These are phyloP conservation scores for Picathartes gymnocephalus DNA, from an alignment of 2,113 vertebrate species.

Conservation along the genomic window DNA sequence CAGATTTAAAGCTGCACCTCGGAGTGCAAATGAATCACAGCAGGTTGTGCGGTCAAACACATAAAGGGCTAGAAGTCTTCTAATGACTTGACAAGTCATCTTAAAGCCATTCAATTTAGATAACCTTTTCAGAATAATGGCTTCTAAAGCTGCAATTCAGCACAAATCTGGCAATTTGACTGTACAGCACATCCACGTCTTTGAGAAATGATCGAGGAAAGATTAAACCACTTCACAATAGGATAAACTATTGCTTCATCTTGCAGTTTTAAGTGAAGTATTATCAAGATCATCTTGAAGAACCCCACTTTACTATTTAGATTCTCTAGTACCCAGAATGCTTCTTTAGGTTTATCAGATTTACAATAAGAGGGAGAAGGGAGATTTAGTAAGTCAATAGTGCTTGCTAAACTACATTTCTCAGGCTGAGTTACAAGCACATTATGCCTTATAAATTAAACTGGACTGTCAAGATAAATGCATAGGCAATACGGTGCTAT, in stretches of 20 bases:
- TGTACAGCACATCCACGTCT: slow-evolving; percentile 40
- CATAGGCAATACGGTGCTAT: slow-evolving; percentile 50
- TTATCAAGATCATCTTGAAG: slow-evolving; percentile 51
- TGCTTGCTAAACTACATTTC: slow-evolving; percentile 64
- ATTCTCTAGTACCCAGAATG: slow-evolving; percentile 45
- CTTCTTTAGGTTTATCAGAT: slow-evolving; percentile 61
- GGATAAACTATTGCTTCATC: slow-evolving; percentile 58
- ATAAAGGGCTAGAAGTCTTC: slow-evolving; percentile 32
- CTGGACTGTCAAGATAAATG: slow-evolving; percentile 65
- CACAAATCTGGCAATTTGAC: slow-evolving; percentile 57
- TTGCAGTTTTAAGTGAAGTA: slow-evolving; percentile 45
- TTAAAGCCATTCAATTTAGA: slow-evolving; percentile 41
- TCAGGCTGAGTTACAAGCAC: slow-evolving; percentile 61
- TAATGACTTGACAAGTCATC: slow-evolving; percentile 56
- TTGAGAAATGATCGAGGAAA: slow-evolving; percentile 55
- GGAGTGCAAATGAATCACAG: not conserved
- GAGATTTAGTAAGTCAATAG: slow-evolving; percentile 71
- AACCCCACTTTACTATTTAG: slow-evolving; percentile 58
- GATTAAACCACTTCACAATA: slow-evolving; percentile 59
- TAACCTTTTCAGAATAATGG: slow-evolving; percentile 63
- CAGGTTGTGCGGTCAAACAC: not conserved
- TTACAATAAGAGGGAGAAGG: slow-evolving; percentile 57
- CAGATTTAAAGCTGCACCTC: not conserved
- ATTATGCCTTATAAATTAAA: slow-evolving; percentile 70
- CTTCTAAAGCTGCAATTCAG: slow-evolving; percentile 60